These are phyloP conservation scores for Shinisaurus crocodilurus DNA, from an alignment of 2,113 vertebrate genomes.

Conservation along the genomic window DNA sequence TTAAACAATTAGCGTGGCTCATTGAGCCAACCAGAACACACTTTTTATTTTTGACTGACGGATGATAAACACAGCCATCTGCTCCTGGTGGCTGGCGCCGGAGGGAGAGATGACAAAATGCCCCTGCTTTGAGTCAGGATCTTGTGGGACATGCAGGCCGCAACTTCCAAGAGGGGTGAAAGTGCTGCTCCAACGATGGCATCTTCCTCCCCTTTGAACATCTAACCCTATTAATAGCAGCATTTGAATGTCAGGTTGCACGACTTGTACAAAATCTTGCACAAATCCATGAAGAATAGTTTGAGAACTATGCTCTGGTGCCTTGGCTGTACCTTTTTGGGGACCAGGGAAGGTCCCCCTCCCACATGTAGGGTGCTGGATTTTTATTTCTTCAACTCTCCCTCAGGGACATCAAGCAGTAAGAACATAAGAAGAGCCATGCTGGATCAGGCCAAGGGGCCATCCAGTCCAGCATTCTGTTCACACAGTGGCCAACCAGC, in stretches of 20 bases:
- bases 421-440: too few species aligned
- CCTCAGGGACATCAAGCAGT: neutral
- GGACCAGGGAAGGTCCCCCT: neutral
- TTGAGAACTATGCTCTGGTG: constrained; percentile 1
- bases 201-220: neutral
- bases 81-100: constrained; percentile 69
- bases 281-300: neutral
- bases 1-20: constrained; percentile 77
- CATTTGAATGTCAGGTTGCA: too few species aligned
- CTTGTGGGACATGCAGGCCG: constrained; percentile 50
- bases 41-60: constrained; percentile 72
- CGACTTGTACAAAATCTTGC: neutral
- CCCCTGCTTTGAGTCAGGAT: constrained; percentile 53
- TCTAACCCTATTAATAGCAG: neutral
- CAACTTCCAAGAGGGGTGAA: constrained; percentile 57
- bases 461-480: too few species aligned
- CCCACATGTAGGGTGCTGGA: neutral
- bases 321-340: neutral
- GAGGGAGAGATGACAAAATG: constrained; percentile 55
- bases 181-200: constrained; percentile 33
- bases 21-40: constrained; percentile 72
- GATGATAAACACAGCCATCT: constrained; percentile 76
- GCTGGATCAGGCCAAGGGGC: too few species aligned
- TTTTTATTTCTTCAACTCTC: neutral
- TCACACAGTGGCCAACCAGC: too few species aligned